phyloP scores from a whole-genome alignment of 2,797 vertebrate genomes.

The Myiothlypis coronata region DNA sequence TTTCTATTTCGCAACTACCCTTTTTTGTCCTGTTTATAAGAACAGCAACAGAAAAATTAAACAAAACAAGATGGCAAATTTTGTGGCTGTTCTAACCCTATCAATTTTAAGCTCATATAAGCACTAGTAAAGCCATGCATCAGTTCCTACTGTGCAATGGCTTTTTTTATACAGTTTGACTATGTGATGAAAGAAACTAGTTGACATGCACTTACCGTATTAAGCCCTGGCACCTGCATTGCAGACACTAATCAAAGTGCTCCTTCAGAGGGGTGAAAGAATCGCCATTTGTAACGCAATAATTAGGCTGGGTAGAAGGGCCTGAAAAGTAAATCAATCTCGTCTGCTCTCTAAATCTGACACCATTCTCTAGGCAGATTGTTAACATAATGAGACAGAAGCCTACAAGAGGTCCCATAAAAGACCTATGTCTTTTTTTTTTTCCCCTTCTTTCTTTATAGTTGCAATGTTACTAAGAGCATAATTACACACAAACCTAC shows the following conservation, averaged over 20 bases:
- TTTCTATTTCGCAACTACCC: background rate
- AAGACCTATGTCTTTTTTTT: conserved; percentile 41
- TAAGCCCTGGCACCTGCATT: conserved; percentile 72
- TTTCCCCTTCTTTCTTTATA: conserved; percentile 28
- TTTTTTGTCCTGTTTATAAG: background rate
- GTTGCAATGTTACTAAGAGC: conserved; percentile 65
- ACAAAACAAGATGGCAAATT: background rate
- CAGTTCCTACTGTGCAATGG: background rate
- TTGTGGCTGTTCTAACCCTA: background rate
- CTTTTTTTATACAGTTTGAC: conserved; percentile 48
- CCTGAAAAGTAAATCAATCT: conserved; percentile 86
- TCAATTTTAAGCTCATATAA: conserved; percentile 20
- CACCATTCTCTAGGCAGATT: conserved; percentile 73
- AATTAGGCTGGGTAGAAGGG: conserved; percentile 87
- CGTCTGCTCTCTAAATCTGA: conserved; percentile 75
- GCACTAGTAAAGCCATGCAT: background rate
- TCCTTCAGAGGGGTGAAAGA: conserved; percentile 79
- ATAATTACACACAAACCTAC: conserved; percentile 68
- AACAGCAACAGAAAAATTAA: background rate
- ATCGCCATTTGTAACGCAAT: conserved; percentile 85
- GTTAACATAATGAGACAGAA: conserved; percentile 79
- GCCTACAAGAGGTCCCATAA: conserved; percentile 63
- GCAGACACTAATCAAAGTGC: conserved; percentile 75
- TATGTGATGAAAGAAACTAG: conserved; percentile 61
- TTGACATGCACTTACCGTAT: conserved; percentile 73